Conservation (phyloP, 2,888 invertebrate genomes). For the Lasiommata megera region DNA sequence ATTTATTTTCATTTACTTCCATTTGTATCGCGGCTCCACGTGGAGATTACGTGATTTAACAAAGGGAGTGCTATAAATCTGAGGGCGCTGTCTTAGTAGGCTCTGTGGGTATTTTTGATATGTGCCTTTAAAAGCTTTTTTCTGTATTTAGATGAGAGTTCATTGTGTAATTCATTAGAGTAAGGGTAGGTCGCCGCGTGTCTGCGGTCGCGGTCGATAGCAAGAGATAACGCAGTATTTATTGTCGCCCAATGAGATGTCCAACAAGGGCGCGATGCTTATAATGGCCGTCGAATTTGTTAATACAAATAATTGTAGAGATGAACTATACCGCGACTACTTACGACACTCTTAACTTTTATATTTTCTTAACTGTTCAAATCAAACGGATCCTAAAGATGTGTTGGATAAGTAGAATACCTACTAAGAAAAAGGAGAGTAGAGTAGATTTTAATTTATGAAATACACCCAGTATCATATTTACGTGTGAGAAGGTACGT, state of each 20-base stretch:
- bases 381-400: too few relatives aligned
- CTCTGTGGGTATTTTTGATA: constrained; percentile 81
- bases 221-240: constrained; percentile 76
- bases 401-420: too few relatives aligned
- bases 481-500: too few relatives aligned
- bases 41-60: constrained; percentile 81
- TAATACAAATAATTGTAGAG: constrained; percentile 52
- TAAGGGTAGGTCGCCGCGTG: constrained; percentile 67
- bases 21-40: constrained; percentile 78
- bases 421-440: too few relatives aligned
- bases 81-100: constrained; percentile 79
- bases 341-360: neutral
- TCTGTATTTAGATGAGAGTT: constrained; percentile 82
- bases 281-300: constrained; percentile 70
- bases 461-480: too few relatives aligned
- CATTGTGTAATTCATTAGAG: constrained; percentile 81
- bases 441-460: too few relatives aligned
- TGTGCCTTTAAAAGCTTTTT: constrained; percentile 82
- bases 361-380: too few relatives aligned
- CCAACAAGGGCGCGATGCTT: constrained; percentile 63
- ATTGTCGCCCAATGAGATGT: constrained; percentile 72
- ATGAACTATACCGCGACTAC: neutral
- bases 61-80: constrained; percentile 79
- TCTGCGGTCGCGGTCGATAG: constrained; percentile 72
- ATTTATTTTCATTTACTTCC: constrained; percentile 80